Evolutionary conservation across 1,140 invertebrate genomes (phyloP).

Genomic region (Tetragnatha versicolor): DNA sequence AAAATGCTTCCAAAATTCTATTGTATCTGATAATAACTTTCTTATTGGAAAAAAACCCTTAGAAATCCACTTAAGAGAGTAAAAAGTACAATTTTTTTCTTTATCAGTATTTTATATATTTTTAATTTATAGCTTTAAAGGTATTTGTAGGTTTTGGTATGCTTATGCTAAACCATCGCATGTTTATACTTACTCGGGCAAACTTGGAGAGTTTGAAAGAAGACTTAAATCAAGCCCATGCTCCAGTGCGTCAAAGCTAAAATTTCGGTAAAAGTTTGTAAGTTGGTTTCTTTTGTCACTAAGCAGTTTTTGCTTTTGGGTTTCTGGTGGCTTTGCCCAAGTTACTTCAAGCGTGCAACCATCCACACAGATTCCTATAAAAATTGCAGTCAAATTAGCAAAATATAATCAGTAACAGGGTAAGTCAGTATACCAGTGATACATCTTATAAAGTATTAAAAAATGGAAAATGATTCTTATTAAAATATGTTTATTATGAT

Average conservation of each 20-base stretch:
- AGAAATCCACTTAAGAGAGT: too few species aligned
- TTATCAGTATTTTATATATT: too few species aligned
- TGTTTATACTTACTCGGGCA: neutral
- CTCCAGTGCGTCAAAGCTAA: conserved; percentile 14
- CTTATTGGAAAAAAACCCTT: too few species aligned
- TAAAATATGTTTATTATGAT: neutral
- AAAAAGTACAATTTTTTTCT: too few species aligned
- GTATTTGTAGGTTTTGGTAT: too few species aligned
- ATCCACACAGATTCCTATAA: conserved; percentile 58
- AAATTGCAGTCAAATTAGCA: neutral
- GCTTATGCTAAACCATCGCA: too few species aligned
- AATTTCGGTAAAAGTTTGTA: neutral
- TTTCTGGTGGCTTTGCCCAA: conserved; percentile 63
- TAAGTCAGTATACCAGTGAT: neutral
- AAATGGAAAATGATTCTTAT: neutral
- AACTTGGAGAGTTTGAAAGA: neutral
- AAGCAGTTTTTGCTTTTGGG: conserved; percentile 22
- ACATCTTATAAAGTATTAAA: neutral
- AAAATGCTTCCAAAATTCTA: neutral
- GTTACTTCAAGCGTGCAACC: conserved; percentile 64
- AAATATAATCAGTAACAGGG: neutral
- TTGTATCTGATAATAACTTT: too few species aligned
- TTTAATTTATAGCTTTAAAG: too few species aligned
- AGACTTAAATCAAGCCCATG: conserved; percentile 10
- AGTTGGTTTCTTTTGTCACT: neutral